phyloP scores from a whole-genome alignment of 2,888 invertebrate genomes.

The Deilephila elpenor region DNA sequence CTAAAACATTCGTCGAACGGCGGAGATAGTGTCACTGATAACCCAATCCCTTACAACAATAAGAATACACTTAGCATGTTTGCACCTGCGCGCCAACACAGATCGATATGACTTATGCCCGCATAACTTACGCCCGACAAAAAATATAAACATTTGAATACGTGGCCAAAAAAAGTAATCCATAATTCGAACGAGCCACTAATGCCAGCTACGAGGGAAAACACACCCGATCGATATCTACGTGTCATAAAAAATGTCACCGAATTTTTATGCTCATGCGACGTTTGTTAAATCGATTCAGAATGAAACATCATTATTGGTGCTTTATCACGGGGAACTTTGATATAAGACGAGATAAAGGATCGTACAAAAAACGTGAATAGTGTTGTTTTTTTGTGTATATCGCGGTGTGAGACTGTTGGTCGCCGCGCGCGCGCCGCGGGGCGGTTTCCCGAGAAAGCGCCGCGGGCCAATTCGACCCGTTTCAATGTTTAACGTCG shows the following conservation, averaged over 20 bases:
- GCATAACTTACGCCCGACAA: conserved; percentile 60
- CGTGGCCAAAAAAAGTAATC: conserved; percentile 48
- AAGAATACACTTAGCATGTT: conserved; percentile 84
- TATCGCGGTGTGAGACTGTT: conserved; percentile 76
- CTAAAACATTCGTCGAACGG: conserved; percentile 83
- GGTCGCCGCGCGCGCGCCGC: conserved; percentile 80
- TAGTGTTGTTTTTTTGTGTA: conserved; percentile 77
- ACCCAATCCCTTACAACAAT: conserved; percentile 83
- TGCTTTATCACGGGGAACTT: conserved; percentile 78
- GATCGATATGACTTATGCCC: conserved; percentile 69
- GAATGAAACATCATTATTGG: conserved; percentile 84
- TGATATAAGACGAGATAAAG: conserved; percentile 79
- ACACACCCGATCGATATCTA: conserved; percentile 44
- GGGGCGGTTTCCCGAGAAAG: conserved; percentile 81
- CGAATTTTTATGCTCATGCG: conserved; percentile 61
- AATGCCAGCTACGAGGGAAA: conserved; percentile 35
- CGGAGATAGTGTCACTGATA: conserved; percentile 84
- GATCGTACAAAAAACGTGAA: conserved; percentile 59
- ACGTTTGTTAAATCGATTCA: conserved; percentile 73
- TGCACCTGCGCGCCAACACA: conserved; percentile 78
- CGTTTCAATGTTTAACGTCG: conserved; percentile 80
- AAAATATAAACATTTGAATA: conserved; percentile 50
- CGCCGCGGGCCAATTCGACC: conserved; percentile 60
- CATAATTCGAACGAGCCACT: conserved; percentile 33
- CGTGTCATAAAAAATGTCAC: conserved; percentile 69